Percentiles rank a stretch among this genome's conserved stretches.
phyloP scores from a whole-genome alignment of 2,113 vertebrate genomes.

The Paracanthobrama guichenoti region DNA sequence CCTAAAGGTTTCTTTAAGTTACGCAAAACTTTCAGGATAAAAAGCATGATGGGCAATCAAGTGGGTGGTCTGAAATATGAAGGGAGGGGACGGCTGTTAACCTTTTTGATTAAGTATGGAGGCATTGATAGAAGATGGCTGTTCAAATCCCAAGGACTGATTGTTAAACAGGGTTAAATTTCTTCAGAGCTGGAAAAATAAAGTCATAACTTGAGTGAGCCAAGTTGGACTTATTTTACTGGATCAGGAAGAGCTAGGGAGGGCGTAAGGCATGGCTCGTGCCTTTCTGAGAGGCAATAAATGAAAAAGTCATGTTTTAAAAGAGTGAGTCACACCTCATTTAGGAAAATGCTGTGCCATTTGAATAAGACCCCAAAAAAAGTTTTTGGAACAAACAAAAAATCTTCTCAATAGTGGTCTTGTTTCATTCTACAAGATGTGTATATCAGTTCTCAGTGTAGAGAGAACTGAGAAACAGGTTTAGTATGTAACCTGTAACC shows the following conservation, averaged over 20 bases:
- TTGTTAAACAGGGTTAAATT: slow-evolving; percentile 7
- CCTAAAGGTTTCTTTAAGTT: not conserved
- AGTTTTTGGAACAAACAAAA: not conserved
- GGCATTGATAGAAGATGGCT: not conserved
- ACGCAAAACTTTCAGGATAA: not conserved
- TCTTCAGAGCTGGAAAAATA: slow-evolving; percentile 49
- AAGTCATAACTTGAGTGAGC: slow-evolving; percentile 49
- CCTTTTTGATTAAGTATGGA: slow-evolving; percentile 4
- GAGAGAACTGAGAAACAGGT: not conserved
- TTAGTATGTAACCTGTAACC: not conserved
- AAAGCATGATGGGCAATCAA: not conserved
- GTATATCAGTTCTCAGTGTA: not conserved
- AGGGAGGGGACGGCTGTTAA: slow-evolving; percentile 2
- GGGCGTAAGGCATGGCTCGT: slow-evolving; percentile 18
- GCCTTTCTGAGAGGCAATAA: slow-evolving; percentile 31
- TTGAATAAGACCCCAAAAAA: slow-evolving; percentile 15
- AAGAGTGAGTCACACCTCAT: slow-evolving; percentile 45
- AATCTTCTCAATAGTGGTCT: not conserved
- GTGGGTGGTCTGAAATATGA: slow-evolving; percentile 18
- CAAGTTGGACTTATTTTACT: slow-evolving; percentile 39
- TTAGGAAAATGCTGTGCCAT: slow-evolving; percentile 34
- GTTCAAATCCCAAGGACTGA: slow-evolving; percentile 13
- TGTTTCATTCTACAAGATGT: not conserved
- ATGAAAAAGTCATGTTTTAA: slow-evolving; percentile 50
- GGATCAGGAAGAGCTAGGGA: slow-evolving; percentile 29